Base-by-base conservation (phyloP, 2,888 invertebrate species). In the Synanthedon tipuliformis region DNA sequence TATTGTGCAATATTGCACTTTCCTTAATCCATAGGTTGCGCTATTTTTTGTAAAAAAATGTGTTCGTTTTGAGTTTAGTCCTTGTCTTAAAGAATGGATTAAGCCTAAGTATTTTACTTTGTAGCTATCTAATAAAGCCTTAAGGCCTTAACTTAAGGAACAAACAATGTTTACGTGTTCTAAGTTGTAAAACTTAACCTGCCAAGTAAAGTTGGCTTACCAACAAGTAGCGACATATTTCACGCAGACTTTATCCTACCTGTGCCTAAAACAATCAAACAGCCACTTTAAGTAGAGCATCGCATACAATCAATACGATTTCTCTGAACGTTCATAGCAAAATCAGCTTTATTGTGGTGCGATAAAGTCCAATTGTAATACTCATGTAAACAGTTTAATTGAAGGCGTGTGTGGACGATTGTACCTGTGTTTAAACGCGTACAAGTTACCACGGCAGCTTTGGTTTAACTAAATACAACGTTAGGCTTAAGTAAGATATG, bases 231-330 rank as follows among this genome's bases (percentile, higher is more conserved):
- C 71, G 75, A 79, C 82, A 85, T 85, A 86, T 84, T 82, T 86
- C 84, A 86, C 73, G 65, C 63, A 63, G 75, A 80, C 81, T 81
- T 71, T 75, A 65, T 58, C 60, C 71, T 81, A 81, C 81, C 83
- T 81, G 81, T 70, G 81, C 82, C 83, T 85, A 82, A 83, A 83
- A 83, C 84, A 85, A 84, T 84, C 81, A 84, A 81, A 81, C 75
- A 78, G 57, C 75, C 76, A 78, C 80, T 79, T 70, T 68, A 69
- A 69, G 71, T 68, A 45, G 13, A 45, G 11, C 12, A n/a, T 15
- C 5, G 13, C 45, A 13, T n/a, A n/a, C 15, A 15, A 45, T 45
- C 15, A 45, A 8, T 12, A 45, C 45, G 15, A 45, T n/a, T 13
- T 15, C 13, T 15, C 8, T 15, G 11, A 45, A 45, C 13, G 45